Conservation (phyloP, 2,888 invertebrate genomes). For the Fabriciana adippe region DNA sequence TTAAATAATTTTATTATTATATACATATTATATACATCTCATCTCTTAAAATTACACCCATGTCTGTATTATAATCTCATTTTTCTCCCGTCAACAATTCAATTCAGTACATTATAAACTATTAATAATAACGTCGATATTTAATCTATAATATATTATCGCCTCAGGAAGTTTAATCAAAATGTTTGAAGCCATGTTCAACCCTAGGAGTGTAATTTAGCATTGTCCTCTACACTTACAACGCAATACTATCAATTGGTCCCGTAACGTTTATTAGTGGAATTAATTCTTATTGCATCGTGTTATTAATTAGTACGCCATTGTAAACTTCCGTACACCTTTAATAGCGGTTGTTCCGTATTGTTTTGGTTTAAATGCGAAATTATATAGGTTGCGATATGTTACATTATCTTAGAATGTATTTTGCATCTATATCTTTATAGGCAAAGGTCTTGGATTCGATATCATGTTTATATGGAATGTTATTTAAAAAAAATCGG, state of each 20-base stretch:
- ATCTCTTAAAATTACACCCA: too few relatives aligned
- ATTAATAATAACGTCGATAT: slow-evolving; percentile 42
- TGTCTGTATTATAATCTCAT: slow-evolving; percentile 30
- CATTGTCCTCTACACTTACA: slow-evolving; percentile 52
- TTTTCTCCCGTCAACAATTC: slow-evolving; percentile 30
- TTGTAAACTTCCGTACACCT: slow-evolving; percentile 10
- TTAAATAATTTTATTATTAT: too few relatives aligned
- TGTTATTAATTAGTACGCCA: slow-evolving; percentile 28
- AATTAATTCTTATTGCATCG: slow-evolving; percentile 35
- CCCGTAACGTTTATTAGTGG: slow-evolving; percentile 21
- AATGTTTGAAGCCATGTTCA: slow-evolving; percentile 44
- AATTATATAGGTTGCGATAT: neutral
- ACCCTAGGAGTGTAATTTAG: slow-evolving; percentile 43
- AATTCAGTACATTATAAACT: slow-evolving; percentile 31
- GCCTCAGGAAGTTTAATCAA: slow-evolving; percentile 48
- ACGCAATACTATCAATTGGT: slow-evolving; percentile 26
- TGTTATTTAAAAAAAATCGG: too few relatives aligned
- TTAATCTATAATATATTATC: slow-evolving; percentile 39
- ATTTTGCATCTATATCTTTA: too few relatives aligned
- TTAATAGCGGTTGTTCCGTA: slow-evolving; percentile 14
- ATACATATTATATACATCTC: too few relatives aligned
- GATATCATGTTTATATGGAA: too few relatives aligned
- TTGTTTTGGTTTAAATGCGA: neutral
- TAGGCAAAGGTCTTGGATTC: too few relatives aligned
- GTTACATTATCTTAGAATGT: too few relatives aligned